Base-by-base conservation (phyloP, 2,888 invertebrate species). In the Dendrolimus houi region DNA sequence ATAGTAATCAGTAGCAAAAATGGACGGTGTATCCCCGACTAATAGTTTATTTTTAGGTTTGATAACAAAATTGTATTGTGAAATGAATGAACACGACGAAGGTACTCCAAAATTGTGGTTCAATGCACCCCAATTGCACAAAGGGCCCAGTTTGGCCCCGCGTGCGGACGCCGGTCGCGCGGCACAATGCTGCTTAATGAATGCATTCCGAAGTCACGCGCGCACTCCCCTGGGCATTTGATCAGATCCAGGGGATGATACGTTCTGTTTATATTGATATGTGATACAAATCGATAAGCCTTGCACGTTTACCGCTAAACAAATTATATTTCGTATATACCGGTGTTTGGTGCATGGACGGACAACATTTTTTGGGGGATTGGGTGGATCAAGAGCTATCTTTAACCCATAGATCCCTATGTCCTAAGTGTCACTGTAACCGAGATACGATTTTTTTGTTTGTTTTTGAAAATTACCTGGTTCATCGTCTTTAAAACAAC, bases 161-260 rank as follows among this genome's bases (percentile, higher is more conserved):
- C 58, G 61, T 55, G 57, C 59, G 62, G 57, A 58, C 64, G 55
- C 41, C 60, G 66, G 62, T 62, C 63, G 71, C 68, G 74, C 60
- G 47, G 71, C 68, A 81, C 80, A 82, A 81, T 81, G 72, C 72
- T 59, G 63, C 72, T 67, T 82, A 82, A 82, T 79, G 80, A 82
- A 78, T 73, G 77, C 79, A 78, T 80, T 78, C 76, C 77, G 54
- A 71, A 70, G 75, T 68, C 71, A 67, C 68, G 66, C 47, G 53
- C 29, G 40, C 52, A 13, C 41, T 53, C 40, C 54, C 29, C 54
- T 52, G 52, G 41, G 52, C 54, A 40, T 47, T 47, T 9, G 29
- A 29, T 29, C 29, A 29, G 29, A 29, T 29, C 29, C 29, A 29
- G 9, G 47, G 47, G 47, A 47, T 47, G 47, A 47, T 47, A 47